phyloP scores from a whole-genome alignment of 1,140 invertebrate genomes.

The Lysiphlebus fabarum region DNA sequence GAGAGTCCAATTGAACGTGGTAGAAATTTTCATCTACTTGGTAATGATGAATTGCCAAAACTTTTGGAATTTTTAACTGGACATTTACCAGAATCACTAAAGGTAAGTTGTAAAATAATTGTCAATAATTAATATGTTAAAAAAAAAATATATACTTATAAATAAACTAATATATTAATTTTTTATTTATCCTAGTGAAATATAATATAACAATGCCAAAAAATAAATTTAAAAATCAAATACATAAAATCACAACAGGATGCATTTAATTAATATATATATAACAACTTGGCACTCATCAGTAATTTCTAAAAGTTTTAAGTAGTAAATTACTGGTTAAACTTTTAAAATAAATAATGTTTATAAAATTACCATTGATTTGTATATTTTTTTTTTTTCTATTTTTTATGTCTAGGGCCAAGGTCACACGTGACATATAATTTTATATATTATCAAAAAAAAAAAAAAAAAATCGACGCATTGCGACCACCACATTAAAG shows the following conservation, averaged over 20 bases:
- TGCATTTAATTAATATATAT: too few relatives aligned
- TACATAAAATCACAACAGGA: too few relatives aligned
- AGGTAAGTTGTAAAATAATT: constrained; percentile 61
- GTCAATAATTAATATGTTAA: neutral
- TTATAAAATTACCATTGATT: constrained; percentile 2
- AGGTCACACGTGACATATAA: constrained; percentile 26
- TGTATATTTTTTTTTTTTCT: neutral
- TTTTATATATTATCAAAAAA: constrained; percentile 12
- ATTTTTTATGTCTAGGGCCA: constrained; percentile 16
- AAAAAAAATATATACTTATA: neutral
- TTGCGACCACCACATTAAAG: too few relatives aligned
- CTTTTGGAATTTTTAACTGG: constrained; percentile 71
- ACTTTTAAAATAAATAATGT: neutral
- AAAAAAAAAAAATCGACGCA: constrained; percentile 1
- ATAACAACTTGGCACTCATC: too few relatives aligned
- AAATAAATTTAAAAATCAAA: too few relatives aligned
- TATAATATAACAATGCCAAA: neutral
- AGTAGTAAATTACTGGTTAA: neutral
- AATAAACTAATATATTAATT: constrained; percentile 1
- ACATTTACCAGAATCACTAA: constrained; percentile 78
- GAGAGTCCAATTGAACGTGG: constrained; percentile 56
- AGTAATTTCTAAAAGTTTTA: neutral
- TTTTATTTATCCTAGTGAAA: neutral
- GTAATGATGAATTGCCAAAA: constrained; percentile 74
- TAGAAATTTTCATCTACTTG: constrained; percentile 79